Evolutionary conservation across 2,113 vertebrate genomes (phyloP).

Genomic region (Sinocyclocheilus anshuiensis): DNA sequence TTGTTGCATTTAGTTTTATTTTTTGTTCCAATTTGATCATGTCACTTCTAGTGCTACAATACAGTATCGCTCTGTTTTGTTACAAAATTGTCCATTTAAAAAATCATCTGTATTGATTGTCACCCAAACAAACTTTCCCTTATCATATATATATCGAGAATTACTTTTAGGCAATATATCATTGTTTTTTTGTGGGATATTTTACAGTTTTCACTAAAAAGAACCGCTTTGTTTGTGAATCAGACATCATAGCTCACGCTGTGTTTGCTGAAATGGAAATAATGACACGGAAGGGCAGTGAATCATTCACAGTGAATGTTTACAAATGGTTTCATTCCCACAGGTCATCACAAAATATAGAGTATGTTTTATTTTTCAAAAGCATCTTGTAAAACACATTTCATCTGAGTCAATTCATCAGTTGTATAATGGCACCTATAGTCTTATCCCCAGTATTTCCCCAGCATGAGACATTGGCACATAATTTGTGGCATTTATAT

Average conservation of each 20-base stretch:
- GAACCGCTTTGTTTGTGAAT: background rate
- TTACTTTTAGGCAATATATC: no score
- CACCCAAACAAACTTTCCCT: background rate
- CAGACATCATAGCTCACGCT: background rate
- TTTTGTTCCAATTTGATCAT: background rate
- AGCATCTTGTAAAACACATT: background rate
- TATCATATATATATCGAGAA: no score
- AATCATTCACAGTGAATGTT: conserved; percentile 9
- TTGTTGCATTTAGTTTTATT: no score
- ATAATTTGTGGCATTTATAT: background rate
- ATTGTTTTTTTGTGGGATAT: no score
- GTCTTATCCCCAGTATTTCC: background rate
- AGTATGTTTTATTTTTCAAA: background rate
- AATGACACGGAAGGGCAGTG: background rate
- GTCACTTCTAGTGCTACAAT: no score
- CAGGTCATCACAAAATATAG: background rate
- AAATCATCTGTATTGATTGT: background rate
- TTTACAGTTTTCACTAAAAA: background rate
- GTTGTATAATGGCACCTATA: background rate
- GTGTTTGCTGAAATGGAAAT: conserved; percentile 5
- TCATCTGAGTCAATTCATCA: background rate
- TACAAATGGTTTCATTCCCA: background rate
- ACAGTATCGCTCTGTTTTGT: no score
- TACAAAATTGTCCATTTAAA: no score
- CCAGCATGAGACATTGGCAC: conserved; percentile 11